Evolutionary conservation across 2,113 vertebrate genomes (phyloP), one percentile per base, ranked within the genome.

Genomic region (Tichodroma muraria): DNA sequence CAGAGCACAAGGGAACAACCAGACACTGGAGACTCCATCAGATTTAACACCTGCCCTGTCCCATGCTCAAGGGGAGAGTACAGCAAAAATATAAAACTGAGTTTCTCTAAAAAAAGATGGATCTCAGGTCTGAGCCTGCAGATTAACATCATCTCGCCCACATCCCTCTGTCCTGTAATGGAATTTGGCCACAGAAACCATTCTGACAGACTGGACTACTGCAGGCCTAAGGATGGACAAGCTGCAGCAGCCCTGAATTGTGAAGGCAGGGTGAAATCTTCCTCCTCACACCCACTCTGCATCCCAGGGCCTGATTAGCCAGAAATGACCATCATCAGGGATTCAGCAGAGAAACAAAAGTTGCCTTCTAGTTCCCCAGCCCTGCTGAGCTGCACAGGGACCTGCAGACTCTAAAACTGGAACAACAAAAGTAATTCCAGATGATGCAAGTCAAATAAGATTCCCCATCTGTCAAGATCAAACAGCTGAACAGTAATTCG

Each of bases 381-480:
- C 63, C 16, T 31, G 30, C 88, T 27, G 65, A 87, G 90, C 90
- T 45, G 40, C 70, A n/a, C 0, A 0, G 70, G 49, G 85, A 93
- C 91, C 94, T 45, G 66, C 8, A 7, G 79, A 8, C 56, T 73
- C 64, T 27, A 59, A 88, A 88, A 80, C 0, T 54, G 57, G 63
- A 95, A 73, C 90, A 73, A 91, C 65, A 71, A 4, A 88, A 93
- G 93, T 89, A 84, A 95, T 90, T 96, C 88, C 89, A 91, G 87
- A 68, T 80, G 90, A 94, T 96, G 87, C 81, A 83, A 93, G 64
- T 68, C 53, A 94, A 73, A 47, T 85, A 65, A 90, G 90, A 70
- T 56, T 76, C 85, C 77, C 89, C 84, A 89, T 93, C 88, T 96
- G 89, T 80, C 83, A 76, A 64, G 94, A 91, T 85, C 91, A 80